phyloP scores from a whole-genome alignment of 1,140 invertebrate genomes.

The Episyrphus balteatus region DNA sequence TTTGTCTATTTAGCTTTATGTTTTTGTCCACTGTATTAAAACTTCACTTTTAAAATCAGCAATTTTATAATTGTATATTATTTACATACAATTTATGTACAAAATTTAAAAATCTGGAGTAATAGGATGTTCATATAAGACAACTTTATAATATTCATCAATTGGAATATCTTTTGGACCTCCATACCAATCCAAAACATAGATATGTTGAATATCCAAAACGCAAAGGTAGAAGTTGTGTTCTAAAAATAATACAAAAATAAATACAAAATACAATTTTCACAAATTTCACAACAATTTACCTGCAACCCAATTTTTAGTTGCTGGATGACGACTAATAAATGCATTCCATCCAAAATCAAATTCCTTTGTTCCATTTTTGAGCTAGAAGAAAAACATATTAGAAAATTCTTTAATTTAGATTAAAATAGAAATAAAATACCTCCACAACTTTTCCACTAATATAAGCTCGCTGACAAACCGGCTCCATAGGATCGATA shows the following conservation, averaged over 20 bases:
- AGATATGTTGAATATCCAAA: constrained; percentile 56
- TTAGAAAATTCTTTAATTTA: too few species aligned
- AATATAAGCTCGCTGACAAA: constrained; percentile 62
- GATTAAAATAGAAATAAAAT: constrained; percentile 7
- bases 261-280: background rate
- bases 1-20: too few species aligned
- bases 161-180: constrained; percentile 54
- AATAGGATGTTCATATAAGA: too few species aligned
- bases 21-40: too few species aligned
- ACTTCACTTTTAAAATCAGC: too few species aligned
- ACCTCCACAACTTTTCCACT: constrained; percentile 58
- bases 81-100: too few species aligned
- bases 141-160: constrained; percentile 44
- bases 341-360: constrained; percentile 49
- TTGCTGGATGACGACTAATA: constrained; percentile 57
- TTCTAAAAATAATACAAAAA: constrained; percentile 39
- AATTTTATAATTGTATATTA: too few species aligned
- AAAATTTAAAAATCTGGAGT: too few species aligned
- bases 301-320: constrained; percentile 51
- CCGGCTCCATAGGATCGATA: constrained; percentile 68
- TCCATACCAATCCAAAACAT: constrained; percentile 64
- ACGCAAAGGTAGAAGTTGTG: constrained; percentile 67
- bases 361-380: constrained; percentile 45
- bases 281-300: constrained; percentile 2
- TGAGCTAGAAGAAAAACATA: constrained; percentile 38